These are phyloP conservation scores for Ivindomyrus marchei DNA, from an alignment of 2,113 vertebrate species.

Conservation along the genomic window DNA sequence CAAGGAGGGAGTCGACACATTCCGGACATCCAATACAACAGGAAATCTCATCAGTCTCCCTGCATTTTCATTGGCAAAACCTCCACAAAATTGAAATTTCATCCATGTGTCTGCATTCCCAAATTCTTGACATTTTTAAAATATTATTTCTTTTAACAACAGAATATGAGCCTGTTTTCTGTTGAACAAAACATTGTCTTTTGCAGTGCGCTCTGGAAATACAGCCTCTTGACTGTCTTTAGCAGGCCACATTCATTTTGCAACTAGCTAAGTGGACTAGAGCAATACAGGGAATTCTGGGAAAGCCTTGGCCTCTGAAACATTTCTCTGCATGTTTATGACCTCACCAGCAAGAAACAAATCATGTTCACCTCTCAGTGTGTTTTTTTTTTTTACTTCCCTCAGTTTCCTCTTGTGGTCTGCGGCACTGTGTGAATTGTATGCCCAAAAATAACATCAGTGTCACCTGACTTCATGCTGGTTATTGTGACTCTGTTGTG, in stretches of 20 bases:
- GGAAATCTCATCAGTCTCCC: conserved; percentile 69
- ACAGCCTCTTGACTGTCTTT: conserved; percentile 19
- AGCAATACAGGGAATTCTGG: conserved; percentile 4
- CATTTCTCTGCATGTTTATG: not conserved
- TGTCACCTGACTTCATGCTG: not conserved
- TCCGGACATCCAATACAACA: conserved; percentile 62
- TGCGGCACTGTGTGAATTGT: not conserved
- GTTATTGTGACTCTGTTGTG: not conserved
- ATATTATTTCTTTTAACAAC: conserved; percentile 46
- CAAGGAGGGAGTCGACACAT: conserved; percentile 58
- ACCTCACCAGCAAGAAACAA: not conserved
- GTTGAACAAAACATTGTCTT: conserved; percentile 42
- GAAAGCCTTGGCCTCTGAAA: not conserved
- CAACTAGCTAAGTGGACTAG: conserved; percentile 34
- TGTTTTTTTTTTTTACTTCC: not conserved
- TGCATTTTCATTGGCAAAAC: conserved; percentile 68
- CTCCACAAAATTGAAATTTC: conserved; percentile 71
- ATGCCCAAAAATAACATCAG: not conserved
- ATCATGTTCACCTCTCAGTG: conserved; percentile 17
- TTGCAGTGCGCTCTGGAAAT: conserved; percentile 33
- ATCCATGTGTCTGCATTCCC: conserved; percentile 69
- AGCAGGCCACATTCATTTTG: conserved; percentile 27
- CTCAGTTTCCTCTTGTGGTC: not conserved
- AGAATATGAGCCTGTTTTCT: conserved; percentile 42
- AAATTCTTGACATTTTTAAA: conserved; percentile 73